Evolutionary conservation across 2,797 vertebrate species (phyloP), one percentile per base, ranked within the genome.

Genomic region (Pangasius djambal): DNA sequence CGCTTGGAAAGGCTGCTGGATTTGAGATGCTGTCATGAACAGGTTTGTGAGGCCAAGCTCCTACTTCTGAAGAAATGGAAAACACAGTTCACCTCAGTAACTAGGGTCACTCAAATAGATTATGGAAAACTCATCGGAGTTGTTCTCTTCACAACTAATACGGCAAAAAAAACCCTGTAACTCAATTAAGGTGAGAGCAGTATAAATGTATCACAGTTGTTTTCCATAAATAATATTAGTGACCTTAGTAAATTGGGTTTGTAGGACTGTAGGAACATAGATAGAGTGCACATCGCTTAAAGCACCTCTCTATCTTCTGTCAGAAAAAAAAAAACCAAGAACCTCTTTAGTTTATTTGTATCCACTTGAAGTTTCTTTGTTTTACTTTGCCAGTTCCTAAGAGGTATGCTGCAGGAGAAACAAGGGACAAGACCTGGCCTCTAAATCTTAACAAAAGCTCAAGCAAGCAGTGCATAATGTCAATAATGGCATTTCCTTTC

Each of bases 401-500:
- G 92, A 92, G 86, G 90, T 88, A 28, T 93, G 92, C 93, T 93
- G 92, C 91, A 91, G 91, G 90, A 91, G 92, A 94, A 92, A 92
- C 91, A 91, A 93, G 92, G 93, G 93, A 57, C 52, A 94, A 94
- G 92, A 92, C 63, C 37, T 79, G 83, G 59, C 92, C 94, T 94
- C 94, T 95, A 94, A 93, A 90, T 92, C 91, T 48, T 34, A 75
- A 40, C 69, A 31, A 82, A 87, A 44, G 48, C 74, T 72, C 44
- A 81, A 74, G 55, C 59, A 88, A 77, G 55, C 22, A 55, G 86
- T 89, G 94, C 89, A 63, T 93, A 90, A 94, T 79, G 88, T 93
- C 93, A 94, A 91, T 90, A 88, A 93, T 92, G 92, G 93, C 94
- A 89, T 89, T 94, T 92, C 88, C 88, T 92, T 94, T 87, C 61